Evolutionary conservation across 2,113 vertebrate genomes (phyloP), one percentile per base, ranked within the genome.

Genomic region (Nyctereutes procyonoides): DNA sequence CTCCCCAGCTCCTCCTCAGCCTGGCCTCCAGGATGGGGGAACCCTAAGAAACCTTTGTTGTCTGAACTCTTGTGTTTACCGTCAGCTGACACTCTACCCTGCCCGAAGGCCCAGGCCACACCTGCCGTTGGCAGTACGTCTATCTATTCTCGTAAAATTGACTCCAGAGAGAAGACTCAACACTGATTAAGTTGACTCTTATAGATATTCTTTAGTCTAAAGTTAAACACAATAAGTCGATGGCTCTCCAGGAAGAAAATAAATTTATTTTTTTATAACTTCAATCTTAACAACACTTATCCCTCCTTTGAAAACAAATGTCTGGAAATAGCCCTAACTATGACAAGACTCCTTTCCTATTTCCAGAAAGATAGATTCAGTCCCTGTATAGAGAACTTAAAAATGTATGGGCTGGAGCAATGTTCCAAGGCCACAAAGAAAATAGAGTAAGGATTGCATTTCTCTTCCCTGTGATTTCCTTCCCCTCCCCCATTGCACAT

Each of bases 351-450:
- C 16, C 32, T 43, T 83, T 60, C 96, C 93, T 97, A 43, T 97
- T 97, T 97, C 93, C 81, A 97, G 94, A 97, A 94, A 96, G 90
- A 24, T 48, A 85, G 58, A 89, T 88, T 82, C 88, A 95, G 56
- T 90, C 82, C 67, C 67, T 65, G 38, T 65, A 24, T 58, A 69
- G 67, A 63, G 56, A 94, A 93, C 96, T 94, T 97, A 8, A 73
- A 96, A 96, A 91, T 96, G 94, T 95, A 91, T 98, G 88, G 73
- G 86, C 71, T 79, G 11, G 73, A 96, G 28, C 77, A 92, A 43
- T 81, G 56, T 95, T 93, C 96, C 76, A 93, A 87, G 71, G 48
- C 92, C 95, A 65, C 80, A 88, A 55, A 73, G 92, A 93, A 96
- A 92, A 95, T 71, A 38, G 79, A 96, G 67, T 56, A 81, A 92